phyloP scores from a whole-genome alignment of 2,888 invertebrate genomes.

The Drosophila nr. medialis region DNA sequence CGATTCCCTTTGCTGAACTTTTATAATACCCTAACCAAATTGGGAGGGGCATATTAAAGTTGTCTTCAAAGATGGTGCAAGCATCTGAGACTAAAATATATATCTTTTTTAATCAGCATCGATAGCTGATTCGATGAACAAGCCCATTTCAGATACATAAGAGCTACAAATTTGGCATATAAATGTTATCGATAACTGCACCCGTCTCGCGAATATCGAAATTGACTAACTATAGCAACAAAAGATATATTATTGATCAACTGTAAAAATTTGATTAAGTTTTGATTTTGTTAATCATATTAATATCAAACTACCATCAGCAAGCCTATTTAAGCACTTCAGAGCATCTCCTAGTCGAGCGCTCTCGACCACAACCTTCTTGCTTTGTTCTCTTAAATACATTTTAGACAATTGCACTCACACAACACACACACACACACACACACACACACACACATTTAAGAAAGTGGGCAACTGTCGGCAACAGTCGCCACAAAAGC shows the following conservation, averaged over 20 bases:
- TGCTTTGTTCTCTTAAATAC: conserved; percentile 38
- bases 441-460: conserved; percentile 11
- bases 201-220: no score
- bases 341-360: background rate
- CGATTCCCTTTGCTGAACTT: conserved; percentile 41
- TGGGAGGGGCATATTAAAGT: background rate
- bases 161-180: background rate
- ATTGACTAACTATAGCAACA: no score
- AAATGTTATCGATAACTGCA: background rate
- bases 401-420: conserved; percentile 70
- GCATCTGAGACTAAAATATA: background rate
- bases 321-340: background rate
- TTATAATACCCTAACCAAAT: conserved; percentile 18
- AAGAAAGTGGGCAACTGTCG: background rate
- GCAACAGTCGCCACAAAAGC: conserved; percentile 15
- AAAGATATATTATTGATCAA: background rate
- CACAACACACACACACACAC: conserved; percentile 4
- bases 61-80: background rate
- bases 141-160: background rate
- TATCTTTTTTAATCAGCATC: background rate
- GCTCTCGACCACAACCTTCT: background rate
- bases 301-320: background rate
- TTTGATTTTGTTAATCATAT: background rate
- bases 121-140: background rate
- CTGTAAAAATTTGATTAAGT: background rate